These are phyloP conservation scores for Meriones unguiculatus DNA, from an alignment of 2,113 vertebrate species.

Conservation along the genomic window DNA sequence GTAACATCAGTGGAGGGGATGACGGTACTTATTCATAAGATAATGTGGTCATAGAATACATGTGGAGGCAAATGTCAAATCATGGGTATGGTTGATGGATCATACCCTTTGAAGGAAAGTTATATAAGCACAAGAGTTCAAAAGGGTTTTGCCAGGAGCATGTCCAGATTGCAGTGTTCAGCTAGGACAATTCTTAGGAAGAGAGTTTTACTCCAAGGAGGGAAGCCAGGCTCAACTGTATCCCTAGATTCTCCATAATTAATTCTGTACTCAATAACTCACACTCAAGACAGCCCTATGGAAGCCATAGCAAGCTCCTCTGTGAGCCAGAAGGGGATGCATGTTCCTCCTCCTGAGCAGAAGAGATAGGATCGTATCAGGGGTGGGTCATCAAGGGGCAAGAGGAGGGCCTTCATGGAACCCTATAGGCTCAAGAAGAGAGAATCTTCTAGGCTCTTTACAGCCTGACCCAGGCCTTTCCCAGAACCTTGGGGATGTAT, in stretches of 20 bases:
- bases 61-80: not conserved
- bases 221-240: not conserved
- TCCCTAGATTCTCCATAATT: not conserved
- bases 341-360: too few relatives aligned
- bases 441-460: not conserved
- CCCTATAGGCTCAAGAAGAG: not conserved
- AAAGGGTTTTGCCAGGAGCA: too few relatives aligned
- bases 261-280: too few relatives aligned
- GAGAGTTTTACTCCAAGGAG: too few relatives aligned
- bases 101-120: not conserved
- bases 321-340: too few relatives aligned
- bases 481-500: not conserved
- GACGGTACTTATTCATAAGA: not conserved
- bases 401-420: not conserved
- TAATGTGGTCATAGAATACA: not conserved
- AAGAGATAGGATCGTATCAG: not conserved
- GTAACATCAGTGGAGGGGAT: not conserved
- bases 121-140: too few relatives aligned
- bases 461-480: not conserved
- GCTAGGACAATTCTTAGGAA: not conserved
- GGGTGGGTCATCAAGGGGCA: fast-evolving
- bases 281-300: not conserved
- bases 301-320: not conserved
- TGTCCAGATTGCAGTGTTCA: not conserved
- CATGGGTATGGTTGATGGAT: too few relatives aligned